Base-by-base conservation (phyloP, 2,113 vertebrate species). In the Sinocyclocheilus grahami region DNA sequence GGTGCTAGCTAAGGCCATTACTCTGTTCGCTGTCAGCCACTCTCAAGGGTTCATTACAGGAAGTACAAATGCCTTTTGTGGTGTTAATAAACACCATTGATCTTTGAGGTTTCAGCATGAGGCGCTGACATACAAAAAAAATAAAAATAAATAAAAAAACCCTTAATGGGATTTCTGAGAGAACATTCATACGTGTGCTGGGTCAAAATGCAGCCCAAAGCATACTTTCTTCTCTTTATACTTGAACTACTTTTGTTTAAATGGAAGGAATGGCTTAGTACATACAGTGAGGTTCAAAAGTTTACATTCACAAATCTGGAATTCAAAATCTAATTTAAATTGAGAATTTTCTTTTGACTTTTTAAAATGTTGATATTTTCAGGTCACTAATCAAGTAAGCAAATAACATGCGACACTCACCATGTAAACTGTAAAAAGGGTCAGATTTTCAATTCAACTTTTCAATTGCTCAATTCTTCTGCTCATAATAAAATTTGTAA, bases 11-110 rank as follows among this genome's bases (percentile, higher is more conserved):
- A 60, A 60, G 83, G 48, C 55, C 77, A 85, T 86, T 85, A 75
- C 20, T 87, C 58, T 85, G 46, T 79, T 58, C 2, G 16, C 62
- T 87, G 78, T 87, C 67, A 80, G 77, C 24, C 65, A 1, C 53
- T 55, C 62, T 84, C 83, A 89, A 82, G 75, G 75, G 75, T 53
- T 84, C 69, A 72, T 88, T 84, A 84, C 53, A 51, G 51, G 5
- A 51, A 30, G 55, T 48, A 46, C 53, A 86, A 30, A 39, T 33
- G n/a, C 75, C 85, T 80, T 72, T 46, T 77, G 48, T 53, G 53
- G 1, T 4, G 22, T 37, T 80, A 77, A 82, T 77, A 77, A 84
- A 86, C 63, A 80, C 46, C 63, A 82, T 22, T 53, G 63, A 82
- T 82, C 16, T 63, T 51, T 12, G 10, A 60, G 53, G 53, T 81